Conservation (phyloP, 2,888 invertebrate genomes). For the Xanthia togata region DNA sequence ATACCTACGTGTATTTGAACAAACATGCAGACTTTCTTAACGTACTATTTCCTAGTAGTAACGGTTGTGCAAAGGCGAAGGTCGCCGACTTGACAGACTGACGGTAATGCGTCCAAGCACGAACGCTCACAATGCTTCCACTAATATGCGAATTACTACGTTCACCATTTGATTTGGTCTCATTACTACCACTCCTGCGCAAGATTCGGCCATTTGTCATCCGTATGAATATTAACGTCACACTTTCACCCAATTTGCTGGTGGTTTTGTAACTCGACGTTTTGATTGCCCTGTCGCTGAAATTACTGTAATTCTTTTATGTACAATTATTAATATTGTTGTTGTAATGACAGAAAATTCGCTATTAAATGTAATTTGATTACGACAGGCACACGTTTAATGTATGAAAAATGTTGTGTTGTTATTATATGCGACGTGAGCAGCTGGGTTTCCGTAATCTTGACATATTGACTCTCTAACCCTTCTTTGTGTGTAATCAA, state of each 20-base stretch:
- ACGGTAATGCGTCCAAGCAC: conserved; percentile 73
- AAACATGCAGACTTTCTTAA: conserved; percentile 7
- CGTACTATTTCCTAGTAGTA: conserved; percentile 10
- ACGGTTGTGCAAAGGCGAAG: conserved; percentile 31
- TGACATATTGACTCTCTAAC: conserved; percentile 62
- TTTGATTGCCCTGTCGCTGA: conserved; percentile 77
- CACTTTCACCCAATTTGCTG: conserved; percentile 87
- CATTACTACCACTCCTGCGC: conserved; percentile 77
- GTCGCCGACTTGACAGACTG: conserved; percentile 49
- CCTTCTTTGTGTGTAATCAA: conserved; percentile 43
- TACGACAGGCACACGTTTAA: conserved; percentile 60
- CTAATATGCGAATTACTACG: conserved; percentile 83
- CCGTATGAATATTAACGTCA: conserved; percentile 85
- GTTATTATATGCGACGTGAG: conserved; percentile 39
- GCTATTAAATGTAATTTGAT: conserved; percentile 69
- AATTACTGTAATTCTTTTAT: conserved; percentile 79
- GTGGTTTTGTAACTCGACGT: conserved; percentile 82
- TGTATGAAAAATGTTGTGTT: conserved; percentile 57
- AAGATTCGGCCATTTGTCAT: conserved; percentile 87
- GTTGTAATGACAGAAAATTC: conserved; percentile 70
- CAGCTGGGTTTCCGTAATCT: conserved; percentile 51
- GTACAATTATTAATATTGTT: conserved; percentile 73
- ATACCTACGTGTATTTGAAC: conserved; percentile 1
- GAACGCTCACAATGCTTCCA: conserved; percentile 74
- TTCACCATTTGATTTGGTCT: conserved; percentile 80